Base-by-base conservation (phyloP, 1,140 invertebrate genomes). In the Steinernema feltiae region DNA sequence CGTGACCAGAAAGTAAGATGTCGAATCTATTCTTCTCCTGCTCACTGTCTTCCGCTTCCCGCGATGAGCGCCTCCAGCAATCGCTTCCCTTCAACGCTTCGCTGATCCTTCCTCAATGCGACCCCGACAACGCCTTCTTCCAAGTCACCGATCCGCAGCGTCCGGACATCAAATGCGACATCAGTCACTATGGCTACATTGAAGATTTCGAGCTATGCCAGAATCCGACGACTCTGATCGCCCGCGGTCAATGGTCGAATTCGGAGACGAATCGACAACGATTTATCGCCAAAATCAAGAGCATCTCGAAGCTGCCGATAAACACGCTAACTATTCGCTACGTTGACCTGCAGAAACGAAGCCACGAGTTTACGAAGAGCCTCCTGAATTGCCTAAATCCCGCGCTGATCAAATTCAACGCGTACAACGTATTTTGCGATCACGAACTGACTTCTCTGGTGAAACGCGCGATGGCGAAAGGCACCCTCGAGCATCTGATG, bases 281-380 rank as follows among this genome's bases (percentile, higher is more conserved):
- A 27, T 63, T 63, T 21, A 3, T 63, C 7, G 12, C 53, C 3
- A 63, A 7, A 3, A 27, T 63, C 24, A 63, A 27, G 53, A 27
- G 24, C 3, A 63, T 63, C 53, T 12, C 53, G 12, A 63, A 63
- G 24, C 12, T 63, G 15, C 53, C 12, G 7, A 63, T 15, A 7
- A 63, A 63, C 53, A 63, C 53, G 53, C 24, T 63, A 27, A 63
- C 53, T 27, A 63, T 63, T 21, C 53, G 53, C 24, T 63, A 63
- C 24, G 53, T 63, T 7, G 24, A 21, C 53, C 24, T 63, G 2
- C 2, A 15, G 53, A 63, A 63, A 21, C 53, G 53, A 3, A 3
- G 24, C 2, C 53, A 63, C 24, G 53, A 63, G 53, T 63, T 17
- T 27, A 15, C 53, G 3, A 63, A 27, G 24, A 63, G 53, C 24